These are phyloP conservation scores for Pseudochirops cupreus DNA, from an alignment of 2,797 vertebrate genomes.

Conservation along the genomic window DNA sequence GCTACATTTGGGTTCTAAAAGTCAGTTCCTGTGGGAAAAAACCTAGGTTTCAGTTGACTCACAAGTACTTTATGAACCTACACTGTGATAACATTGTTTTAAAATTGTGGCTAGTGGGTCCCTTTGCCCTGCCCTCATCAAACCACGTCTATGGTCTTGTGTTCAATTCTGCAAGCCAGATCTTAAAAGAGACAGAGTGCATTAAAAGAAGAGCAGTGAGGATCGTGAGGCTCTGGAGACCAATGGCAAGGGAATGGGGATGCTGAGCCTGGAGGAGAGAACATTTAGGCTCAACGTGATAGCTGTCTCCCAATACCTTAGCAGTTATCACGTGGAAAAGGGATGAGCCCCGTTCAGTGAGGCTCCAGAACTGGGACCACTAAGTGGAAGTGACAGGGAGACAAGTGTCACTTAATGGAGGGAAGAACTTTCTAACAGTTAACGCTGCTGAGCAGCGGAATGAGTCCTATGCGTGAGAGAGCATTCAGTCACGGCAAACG, in stretches of 20 bases:
- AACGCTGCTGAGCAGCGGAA: neutral
- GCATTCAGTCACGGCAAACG: neutral
- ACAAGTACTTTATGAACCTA: neutral
- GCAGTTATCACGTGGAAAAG: neutral
- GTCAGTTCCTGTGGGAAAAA: neutral
- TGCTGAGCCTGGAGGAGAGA: neutral
- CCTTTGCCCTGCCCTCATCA: neutral
- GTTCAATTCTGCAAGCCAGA: neutral
- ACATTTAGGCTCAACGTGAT: neutral
- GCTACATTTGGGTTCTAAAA: neutral
- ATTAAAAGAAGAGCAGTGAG: neutral
- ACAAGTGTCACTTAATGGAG: neutral
- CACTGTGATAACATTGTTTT: neutral
- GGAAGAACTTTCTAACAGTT: neutral
- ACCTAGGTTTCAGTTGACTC: too few relatives aligned
- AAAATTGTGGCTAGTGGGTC: neutral
- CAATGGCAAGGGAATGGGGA: neutral
- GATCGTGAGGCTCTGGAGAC: neutral
- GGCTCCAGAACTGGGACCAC: neutral
- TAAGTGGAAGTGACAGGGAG: neutral
- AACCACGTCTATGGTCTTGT: neutral
- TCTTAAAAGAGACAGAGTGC: neutral
- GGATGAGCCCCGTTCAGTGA: neutral
- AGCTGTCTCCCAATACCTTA: neutral
- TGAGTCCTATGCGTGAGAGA: neutral